Conservation (phyloP, 2,888 invertebrate genomes). For the Bimastos eiseni region DNA sequence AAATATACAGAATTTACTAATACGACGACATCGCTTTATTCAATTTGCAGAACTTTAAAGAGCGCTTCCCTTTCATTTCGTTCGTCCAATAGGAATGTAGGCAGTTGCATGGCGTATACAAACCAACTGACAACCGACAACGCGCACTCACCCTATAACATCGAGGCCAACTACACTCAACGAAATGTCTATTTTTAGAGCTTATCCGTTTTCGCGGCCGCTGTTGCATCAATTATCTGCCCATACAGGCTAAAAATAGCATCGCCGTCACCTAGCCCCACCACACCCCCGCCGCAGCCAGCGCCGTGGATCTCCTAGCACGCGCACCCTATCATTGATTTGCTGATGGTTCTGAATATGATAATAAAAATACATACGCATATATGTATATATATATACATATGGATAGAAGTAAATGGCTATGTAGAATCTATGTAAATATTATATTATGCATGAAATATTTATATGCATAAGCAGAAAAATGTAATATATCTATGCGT, state of each 20-base stretch:
- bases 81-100: not conserved
- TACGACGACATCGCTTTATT: not conserved
- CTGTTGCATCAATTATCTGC: conserved; percentile 6
- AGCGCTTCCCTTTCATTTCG: not conserved
- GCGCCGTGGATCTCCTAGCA: not conserved
- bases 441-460: not conserved
- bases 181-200: conserved; percentile 2
- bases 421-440: not conserved
- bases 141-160: not conserved
- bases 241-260: not conserved
- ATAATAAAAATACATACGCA: not conserved
- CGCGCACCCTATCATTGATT: conserved; percentile 1
- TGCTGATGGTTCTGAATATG: conserved; percentile 6
- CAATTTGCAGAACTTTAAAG: not conserved
- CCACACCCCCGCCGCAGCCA: not conserved
- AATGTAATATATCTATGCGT: not conserved
- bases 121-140: not conserved
- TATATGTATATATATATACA: not conserved
- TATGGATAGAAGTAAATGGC: not conserved
- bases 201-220: conserved; percentile 13
- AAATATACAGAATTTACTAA: not conserved
- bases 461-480: not conserved
- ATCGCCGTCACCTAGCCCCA: not conserved
- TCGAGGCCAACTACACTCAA: not conserved
- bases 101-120: not conserved